Base-by-base conservation (phyloP, 2,888 invertebrate genomes). In the Brachypterus glaber region DNA sequence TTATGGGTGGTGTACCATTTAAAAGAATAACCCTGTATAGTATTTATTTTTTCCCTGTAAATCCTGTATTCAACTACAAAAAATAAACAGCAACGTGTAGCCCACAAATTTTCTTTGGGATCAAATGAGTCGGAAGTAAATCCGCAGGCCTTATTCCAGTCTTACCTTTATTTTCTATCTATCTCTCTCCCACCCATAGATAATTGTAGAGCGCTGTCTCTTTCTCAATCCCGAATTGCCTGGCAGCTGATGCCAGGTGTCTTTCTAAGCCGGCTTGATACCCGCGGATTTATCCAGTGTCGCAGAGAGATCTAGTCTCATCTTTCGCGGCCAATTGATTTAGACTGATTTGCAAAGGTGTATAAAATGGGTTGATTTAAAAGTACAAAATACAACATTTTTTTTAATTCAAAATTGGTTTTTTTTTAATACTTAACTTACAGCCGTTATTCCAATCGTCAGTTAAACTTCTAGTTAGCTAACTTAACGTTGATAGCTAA, bases 91-190 rank as follows among this genome's bases (percentile, higher is more conserved):
- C n/a, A n/a, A n/a, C 46, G 51, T 48, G 45, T 49, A 50, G 46
- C 45, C 42, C 60, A 60, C 61, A 60, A 60, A 62, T 63, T 63
- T 62, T 60, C 60, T 57, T 58, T 55, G 51, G 63, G 63, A 63
- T 63, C 60, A 62, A 62, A 61, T 60, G 60, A 63, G 57, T 62
- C 50, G 57, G 53, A 58, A 55, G 58, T 58, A 62, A 63, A 62
- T 57, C 62, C 53, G 50, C 50, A 48, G 60, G 55, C 59, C 61
- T 27, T 62, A 59, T 56, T 51, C 52, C 44, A 48, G 60, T 51
- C 57, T 61, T 59, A 60, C 58, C 49, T 54, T 53, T 53, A 51
- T 50, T 54, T 53, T 47, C 43, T 48, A 45, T 49, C 47, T 51
- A 48, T 33, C 38, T 53, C 53, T 50, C 47, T 50, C 47, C 40